Conservation (phyloP, 2,797 vertebrate species). For the Amniataba percoides region DNA sequence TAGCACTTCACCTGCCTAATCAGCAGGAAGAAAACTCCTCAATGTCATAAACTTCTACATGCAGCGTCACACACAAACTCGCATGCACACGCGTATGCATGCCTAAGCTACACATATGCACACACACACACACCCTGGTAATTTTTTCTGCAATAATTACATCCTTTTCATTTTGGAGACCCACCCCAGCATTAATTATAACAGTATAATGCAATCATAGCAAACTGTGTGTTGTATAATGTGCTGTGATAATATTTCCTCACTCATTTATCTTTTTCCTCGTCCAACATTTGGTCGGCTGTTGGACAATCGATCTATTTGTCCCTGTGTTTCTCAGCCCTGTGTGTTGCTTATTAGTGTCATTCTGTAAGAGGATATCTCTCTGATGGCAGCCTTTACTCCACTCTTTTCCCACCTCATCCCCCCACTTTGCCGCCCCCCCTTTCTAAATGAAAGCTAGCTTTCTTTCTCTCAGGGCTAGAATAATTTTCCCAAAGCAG, state of each 20-base stretch:
- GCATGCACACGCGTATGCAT: neutral
- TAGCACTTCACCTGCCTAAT: constrained; percentile 80
- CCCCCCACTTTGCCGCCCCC: constrained; percentile 32
- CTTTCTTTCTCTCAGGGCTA: constrained; percentile 55
- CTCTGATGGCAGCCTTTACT: constrained; percentile 51
- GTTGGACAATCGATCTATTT: constrained; percentile 62
- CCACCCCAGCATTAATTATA: constrained; percentile 73
- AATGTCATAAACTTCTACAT: constrained; percentile 62
- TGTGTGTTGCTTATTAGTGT: constrained; percentile 65
- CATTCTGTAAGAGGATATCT: constrained; percentile 61
- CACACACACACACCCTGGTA: constrained; percentile 14
- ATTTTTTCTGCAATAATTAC: constrained; percentile 69
- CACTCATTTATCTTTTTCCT: constrained; percentile 63
- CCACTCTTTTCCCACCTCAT: constrained; percentile 17
- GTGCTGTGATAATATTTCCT: constrained; percentile 69
- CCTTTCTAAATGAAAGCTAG: constrained; percentile 59
- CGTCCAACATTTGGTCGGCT: constrained; percentile 15
- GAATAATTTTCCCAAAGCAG: constrained; percentile 70
- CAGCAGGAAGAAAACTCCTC: constrained; percentile 67
- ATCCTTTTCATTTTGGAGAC: constrained; percentile 66
- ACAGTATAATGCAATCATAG: constrained; percentile 69
- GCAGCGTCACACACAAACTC: constrained; percentile 16
- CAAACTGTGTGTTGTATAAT: constrained; percentile 59
- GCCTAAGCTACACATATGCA: neutral
- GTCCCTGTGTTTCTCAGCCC: constrained; percentile 51